Evolutionary conservation across 2,113 vertebrate genomes (phyloP).

Genomic region (Lontra canadensis): DNA sequence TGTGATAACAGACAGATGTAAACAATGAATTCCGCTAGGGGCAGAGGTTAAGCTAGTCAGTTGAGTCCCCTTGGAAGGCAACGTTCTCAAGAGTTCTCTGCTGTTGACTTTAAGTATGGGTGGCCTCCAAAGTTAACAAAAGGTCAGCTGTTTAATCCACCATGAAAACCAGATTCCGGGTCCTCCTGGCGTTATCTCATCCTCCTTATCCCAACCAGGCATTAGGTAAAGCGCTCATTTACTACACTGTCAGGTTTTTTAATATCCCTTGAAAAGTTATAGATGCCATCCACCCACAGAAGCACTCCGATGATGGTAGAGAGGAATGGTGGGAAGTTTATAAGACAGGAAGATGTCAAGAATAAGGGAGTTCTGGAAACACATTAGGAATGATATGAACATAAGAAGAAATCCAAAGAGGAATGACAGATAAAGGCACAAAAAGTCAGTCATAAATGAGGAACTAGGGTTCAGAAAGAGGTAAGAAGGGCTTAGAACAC

Average conservation of each 20-base stretch:
- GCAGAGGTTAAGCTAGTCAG: not conserved
- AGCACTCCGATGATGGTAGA: not conserved
- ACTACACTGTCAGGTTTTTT: slow-evolving; percentile 64
- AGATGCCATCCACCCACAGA: not conserved
- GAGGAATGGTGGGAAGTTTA: not conserved
- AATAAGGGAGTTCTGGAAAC: slow-evolving; percentile 14
- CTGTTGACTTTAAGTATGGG: slow-evolving; percentile 64
- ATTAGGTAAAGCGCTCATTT: slow-evolving; percentile 71
- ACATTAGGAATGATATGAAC: not conserved
- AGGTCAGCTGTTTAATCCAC: slow-evolving; percentile 78
- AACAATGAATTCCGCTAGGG: not conserved
- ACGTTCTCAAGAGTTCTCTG: slow-evolving; percentile 62
- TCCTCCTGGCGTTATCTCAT: not conserved
- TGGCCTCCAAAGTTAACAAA: slow-evolving; percentile 71
- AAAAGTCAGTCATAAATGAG: not conserved
- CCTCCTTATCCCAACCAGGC: slow-evolving; percentile 30
- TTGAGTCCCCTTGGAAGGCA: not conserved
- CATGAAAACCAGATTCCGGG: slow-evolving; percentile 63
- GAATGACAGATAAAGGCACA: not conserved
- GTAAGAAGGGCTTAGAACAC: not conserved
- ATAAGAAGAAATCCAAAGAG: not conserved
- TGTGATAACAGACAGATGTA: not conserved
- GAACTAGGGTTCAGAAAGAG: not conserved
- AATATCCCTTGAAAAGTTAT: slow-evolving; percentile 44
- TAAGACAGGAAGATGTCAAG: not conserved